Evolutionary conservation across 2,797 vertebrate species (phyloP).

Genomic region (Mycteria americana): DNA sequence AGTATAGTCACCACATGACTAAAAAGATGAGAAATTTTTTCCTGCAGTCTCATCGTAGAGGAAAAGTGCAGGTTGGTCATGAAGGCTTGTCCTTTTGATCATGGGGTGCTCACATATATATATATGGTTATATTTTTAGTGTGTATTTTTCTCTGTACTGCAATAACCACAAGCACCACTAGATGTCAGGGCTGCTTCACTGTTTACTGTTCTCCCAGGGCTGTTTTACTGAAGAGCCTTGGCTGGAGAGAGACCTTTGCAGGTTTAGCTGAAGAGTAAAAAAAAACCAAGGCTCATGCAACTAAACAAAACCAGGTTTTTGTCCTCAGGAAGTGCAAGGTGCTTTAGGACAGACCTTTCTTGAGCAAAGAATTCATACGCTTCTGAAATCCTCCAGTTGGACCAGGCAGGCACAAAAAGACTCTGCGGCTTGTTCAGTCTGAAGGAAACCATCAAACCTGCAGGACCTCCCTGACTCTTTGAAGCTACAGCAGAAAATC

Average conservation of each 20-base stretch:
- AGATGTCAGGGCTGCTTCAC: slow-evolving; percentile 28
- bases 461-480: not conserved
- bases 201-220: not conserved
- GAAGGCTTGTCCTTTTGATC: not conserved
- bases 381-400: not conserved
- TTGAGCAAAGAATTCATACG: accelerated
- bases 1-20: not conserved
- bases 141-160: not conserved
- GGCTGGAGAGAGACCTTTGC: not conserved
- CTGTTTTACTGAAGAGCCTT: not conserved
- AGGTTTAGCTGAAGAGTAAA: not conserved
- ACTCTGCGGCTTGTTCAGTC: not conserved
- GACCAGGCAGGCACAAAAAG: not conserved
- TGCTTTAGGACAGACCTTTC: not conserved
- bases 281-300: not conserved
- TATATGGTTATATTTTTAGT: not conserved
- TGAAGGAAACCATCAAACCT: not conserved
- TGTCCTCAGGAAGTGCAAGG: not conserved
- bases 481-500: not conserved
- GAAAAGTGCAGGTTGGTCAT: not conserved
- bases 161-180: not conserved
- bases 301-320: not conserved
- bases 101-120: not conserved
- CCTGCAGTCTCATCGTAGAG: not conserved
- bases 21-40: not conserved